Percentiles rank a stretch among this genome's conserved stretches.
Evolutionary conservation across 2,888 invertebrate genomes (phyloP).

Genomic region (Achlya flavicornis): DNA sequence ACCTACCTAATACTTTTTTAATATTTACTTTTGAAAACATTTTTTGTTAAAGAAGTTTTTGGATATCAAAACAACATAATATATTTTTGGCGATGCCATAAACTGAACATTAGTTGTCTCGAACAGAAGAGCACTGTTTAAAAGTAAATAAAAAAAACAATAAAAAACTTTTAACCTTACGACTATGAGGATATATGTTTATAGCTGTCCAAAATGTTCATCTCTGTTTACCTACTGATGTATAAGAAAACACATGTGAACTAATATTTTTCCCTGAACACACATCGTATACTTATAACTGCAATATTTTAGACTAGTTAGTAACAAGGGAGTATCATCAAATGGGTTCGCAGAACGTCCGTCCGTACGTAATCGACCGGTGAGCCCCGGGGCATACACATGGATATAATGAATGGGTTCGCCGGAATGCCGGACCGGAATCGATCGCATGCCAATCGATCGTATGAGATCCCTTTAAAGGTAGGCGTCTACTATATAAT

Average conservation of each 20-base stretch:
- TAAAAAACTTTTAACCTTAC: too few species aligned
- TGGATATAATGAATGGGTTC: slow-evolving; percentile 5
- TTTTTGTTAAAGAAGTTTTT: too few species aligned
- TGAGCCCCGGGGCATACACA: neutral
- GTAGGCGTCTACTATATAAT: neutral
- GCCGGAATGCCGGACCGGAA: slow-evolving; percentile 3
- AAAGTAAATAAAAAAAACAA: too few species aligned
- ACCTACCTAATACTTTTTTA: too few species aligned
- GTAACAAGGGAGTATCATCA: neutral
- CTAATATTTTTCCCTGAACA: neutral
- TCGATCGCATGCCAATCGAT: neutral
- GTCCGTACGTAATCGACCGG: neutral
- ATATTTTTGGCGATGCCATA: too few species aligned
- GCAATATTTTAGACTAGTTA: neutral
- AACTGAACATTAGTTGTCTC: too few species aligned
- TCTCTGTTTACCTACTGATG: neutral
- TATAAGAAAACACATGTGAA: neutral
- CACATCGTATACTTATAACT: neutral
- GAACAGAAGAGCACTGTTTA: too few species aligned
- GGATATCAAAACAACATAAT: too few species aligned
- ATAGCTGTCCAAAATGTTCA: too few species aligned
- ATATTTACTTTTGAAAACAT: too few species aligned
- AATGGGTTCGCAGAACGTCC: neutral
- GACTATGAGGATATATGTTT: too few species aligned
- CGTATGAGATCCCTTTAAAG: neutral